Evolutionary conservation across 2,113 vertebrate genomes (phyloP), one percentile per base, ranked within the genome.

Genomic region (Lagopus muta): DNA sequence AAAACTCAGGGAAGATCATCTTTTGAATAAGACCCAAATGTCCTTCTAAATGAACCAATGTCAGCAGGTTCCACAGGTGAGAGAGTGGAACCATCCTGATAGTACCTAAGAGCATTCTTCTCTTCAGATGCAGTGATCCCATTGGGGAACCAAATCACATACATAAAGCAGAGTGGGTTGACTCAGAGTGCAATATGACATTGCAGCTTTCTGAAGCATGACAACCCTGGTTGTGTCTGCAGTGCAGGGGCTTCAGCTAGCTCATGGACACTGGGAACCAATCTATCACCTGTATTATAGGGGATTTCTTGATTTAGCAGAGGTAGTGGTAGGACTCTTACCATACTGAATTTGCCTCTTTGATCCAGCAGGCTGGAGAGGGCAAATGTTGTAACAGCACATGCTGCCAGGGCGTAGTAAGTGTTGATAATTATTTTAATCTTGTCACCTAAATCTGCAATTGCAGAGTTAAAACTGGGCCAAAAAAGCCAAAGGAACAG

Each of bases 401-500:
- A 99, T 34, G 99, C 97, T 3, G 98, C 98, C 83, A 99, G 95
- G 48, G 99, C 99, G 79, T 98, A 98, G 93, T 99, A 99, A 3
- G 99, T 99, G 97, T 99, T 99, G 80, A 98, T 69, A 17, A 99
- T 97, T 10, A 99, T 99, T 10, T 16, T 98, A 13, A 95, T 74
- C 90, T 97, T 98, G 5, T 19, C 2, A 1, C 10, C 4, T 0
- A 57, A 2, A 0, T 34, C 3, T 13, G 98, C 98, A 25, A 99
- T 98, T 91, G 99, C 99, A 1, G 99, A 99, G 96, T 99, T 99
- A 94, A 99, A 99, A 95, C 99, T 99, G 78, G 99, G 99, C 99
- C 99, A 99, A 94, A 99, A 99, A 95, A 99, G 97, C 99, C 99
- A 99, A 38, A 99, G 96, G 92, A 98, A 98, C 72, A 98, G 82